Evolutionary conservation across 2,113 vertebrate species (phyloP), one percentile per base, ranked within the genome.

Genomic region (Narcine bancroftii): DNA sequence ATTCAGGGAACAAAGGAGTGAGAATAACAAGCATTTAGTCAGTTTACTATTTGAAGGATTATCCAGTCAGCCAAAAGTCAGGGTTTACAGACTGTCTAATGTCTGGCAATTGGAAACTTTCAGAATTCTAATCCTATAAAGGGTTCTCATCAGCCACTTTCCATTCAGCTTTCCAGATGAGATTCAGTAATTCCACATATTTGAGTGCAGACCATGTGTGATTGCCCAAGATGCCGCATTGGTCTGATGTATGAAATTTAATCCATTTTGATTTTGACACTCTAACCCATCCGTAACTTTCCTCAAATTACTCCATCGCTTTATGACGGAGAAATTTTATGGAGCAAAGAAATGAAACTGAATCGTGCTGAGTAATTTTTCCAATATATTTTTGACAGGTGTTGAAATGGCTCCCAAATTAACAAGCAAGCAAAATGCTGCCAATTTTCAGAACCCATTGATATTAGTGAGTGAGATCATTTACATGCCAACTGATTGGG

Each of bases 401-500:
- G 42, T 47, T 45, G 89, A 71, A 91, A 91, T 45, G 63, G 63
- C 63, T 91, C 39, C 39, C 24, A 91, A 91, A 91, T 69, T 45
- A 69, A 39, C 89, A 66, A 63, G 53, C 81, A 87, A 87, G 60
- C n/a, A n/a, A 87, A n/a, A 56, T 42, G 50, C 81, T 45, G 63
- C 63, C 26, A 69, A 24, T 47, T 26, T 69, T 91, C 89, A 71
- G 42, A 15, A 69, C 63, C 11, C 63, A 13, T 10, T 91, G 15
- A 69, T 91, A 56, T 69, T 63, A 26, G 89, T 33, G 89, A 66
- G 89, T 66, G 89, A 69, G 47, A 11, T 66, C 63, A 91, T 91
- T 71, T 91, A 91, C 89, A 91, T 95, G 95, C 95, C 94, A 94
- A 95, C 95, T 96, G 95, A 96, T 95, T 95, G 95, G 95, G 95